Conservation (phyloP, 2,888 invertebrate genomes). For the Harmothoe impar region DNA sequence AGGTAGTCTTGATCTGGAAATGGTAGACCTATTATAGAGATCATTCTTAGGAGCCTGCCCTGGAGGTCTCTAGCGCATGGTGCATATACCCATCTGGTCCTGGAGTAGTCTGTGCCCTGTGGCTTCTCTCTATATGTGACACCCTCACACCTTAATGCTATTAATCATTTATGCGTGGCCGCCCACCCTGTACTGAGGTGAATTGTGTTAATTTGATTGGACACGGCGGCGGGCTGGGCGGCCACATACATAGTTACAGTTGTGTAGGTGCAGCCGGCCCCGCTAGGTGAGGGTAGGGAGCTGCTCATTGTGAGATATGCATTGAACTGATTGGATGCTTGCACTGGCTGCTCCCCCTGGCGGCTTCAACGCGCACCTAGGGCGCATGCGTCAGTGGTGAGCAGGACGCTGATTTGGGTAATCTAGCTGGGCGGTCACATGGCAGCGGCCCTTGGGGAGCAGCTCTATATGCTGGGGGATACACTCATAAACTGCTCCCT, state of each 20-base stretch:
- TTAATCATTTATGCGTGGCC: slow-evolving; percentile 5
- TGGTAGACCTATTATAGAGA: too few relatives aligned
- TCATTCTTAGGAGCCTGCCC: too few relatives aligned
- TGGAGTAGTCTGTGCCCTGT: background rate
- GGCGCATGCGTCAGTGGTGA: slow-evolving; percentile 4
- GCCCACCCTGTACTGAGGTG: slow-evolving; percentile 6
- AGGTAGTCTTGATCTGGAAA: too few relatives aligned
- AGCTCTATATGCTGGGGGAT: background rate
- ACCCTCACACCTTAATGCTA: slow-evolving; percentile 1
- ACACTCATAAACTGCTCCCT: background rate
- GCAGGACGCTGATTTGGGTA: slow-evolving; percentile 38
- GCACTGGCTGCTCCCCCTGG: background rate
- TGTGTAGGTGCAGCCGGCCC: background rate
- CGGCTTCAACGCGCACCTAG: background rate
- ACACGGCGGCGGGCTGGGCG: background rate
- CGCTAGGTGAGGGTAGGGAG: background rate
- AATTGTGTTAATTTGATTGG: slow-evolving; percentile 40
- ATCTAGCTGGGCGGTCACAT: background rate
- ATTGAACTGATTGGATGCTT: slow-evolving; percentile 18
- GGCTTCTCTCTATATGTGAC: background rate
- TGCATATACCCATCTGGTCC: too few relatives aligned
- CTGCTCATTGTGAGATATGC: slow-evolving; percentile 51
- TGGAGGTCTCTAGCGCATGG: too few relatives aligned
- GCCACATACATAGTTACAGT: background rate
- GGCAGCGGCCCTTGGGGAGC: background rate